Conservation (phyloP, 2,888 invertebrate genomes). For the Alloplasta piceator region DNA sequence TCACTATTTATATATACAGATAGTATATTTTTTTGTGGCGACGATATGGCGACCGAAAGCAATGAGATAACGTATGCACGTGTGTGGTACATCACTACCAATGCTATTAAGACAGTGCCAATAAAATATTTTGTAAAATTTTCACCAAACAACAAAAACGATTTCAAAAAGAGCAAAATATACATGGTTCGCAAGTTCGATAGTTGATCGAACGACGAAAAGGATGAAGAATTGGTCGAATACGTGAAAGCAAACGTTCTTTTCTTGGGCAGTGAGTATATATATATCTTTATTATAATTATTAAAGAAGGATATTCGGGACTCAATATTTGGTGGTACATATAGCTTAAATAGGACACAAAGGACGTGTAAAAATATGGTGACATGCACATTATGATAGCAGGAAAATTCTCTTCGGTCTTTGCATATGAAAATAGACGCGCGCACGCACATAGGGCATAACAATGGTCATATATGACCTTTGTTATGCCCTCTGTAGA, state of each 20-base stretch:
- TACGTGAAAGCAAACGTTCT: conserved; percentile 22
- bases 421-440: not conserved
- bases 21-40: conserved; percentile 7
- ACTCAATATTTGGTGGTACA: not conserved
- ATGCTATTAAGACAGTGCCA: conserved; percentile 11
- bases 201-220: conserved; percentile 18
- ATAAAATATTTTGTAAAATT: conserved; percentile 3
- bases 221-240: conserved; percentile 24
- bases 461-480: not conserved
- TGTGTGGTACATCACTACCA: conserved; percentile 4
- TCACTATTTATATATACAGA: conserved; percentile 15
- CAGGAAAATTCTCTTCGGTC: not conserved
- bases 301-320: conserved; percentile 1
- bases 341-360: conserved; percentile 1
- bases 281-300: conserved; percentile 2
- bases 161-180: conserved; percentile 8
- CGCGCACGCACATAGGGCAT: not conserved
- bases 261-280: conserved; percentile 1
- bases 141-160: conserved; percentile 5
- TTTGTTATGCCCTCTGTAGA: not conserved
- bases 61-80: conserved; percentile 2
- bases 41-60: not conserved
- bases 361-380: not conserved
- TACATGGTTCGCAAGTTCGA: conserved; percentile 25
- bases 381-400: not conserved